Evolutionary conservation across 2,113 vertebrate genomes (phyloP).

Genomic region (Tringa solitaria): DNA sequence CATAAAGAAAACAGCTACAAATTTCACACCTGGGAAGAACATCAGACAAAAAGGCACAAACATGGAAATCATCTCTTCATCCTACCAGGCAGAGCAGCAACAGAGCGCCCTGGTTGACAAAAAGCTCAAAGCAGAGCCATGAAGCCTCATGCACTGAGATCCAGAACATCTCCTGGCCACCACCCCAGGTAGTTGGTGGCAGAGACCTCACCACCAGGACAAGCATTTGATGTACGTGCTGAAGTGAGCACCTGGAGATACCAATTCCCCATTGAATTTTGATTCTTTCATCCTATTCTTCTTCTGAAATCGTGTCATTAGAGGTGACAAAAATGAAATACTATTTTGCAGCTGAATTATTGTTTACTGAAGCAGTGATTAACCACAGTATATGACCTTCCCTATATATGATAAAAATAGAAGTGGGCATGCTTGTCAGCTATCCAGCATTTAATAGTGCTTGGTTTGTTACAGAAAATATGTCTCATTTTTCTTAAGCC

Average conservation of each 20-base stretch:
- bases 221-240: rapidly evolving
- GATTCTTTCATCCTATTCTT: neutral
- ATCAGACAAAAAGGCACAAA: neutral
- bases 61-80: neutral
- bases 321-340: neutral
- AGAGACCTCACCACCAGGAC: neutral
- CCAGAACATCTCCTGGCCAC: neutral
- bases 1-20: neutral
- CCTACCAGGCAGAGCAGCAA: neutral
- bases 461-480: neutral
- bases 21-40: neutral
- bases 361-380: neutral
- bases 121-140: neutral
- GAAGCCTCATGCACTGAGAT: neutral
- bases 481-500: neutral
- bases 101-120: neutral
- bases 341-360: neutral
- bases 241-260: neutral
- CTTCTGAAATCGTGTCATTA: neutral
- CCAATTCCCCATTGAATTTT: neutral
- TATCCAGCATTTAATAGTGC: neutral
- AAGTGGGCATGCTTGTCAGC: neutral
- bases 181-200: rapidly evolving
- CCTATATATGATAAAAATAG: neutral
- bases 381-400: neutral